phyloP scores from a whole-genome alignment of 2,797 vertebrate species.

The Tokudaia muenninki region DNA sequence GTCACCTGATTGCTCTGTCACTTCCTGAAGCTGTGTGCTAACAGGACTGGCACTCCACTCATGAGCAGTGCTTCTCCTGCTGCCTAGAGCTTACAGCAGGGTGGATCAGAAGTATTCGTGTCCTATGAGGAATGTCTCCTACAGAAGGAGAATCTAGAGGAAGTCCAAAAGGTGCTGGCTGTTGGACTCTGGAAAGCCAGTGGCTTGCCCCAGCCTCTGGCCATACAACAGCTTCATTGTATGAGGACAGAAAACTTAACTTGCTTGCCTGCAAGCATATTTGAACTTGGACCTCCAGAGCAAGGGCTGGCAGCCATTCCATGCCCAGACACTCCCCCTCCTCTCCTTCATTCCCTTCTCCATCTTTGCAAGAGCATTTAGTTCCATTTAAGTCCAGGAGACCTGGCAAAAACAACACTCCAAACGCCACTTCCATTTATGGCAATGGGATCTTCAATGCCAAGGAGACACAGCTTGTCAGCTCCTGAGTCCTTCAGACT shows the following conservation, averaged over 20 bases:
- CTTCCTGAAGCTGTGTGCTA: background rate
- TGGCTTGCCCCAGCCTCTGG: constrained; percentile 44
- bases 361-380: constrained; percentile 69
- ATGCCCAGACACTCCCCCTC: constrained; percentile 58
- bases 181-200: constrained; percentile 59
- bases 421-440: constrained; percentile 77
- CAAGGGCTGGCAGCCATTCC: constrained; percentile 70
- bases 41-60: background rate
- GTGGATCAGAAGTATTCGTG: background rate
- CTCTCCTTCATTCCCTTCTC: constrained; percentile 30
- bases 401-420: constrained; percentile 63
- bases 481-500: background rate
- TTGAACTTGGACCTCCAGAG: constrained; percentile 80
- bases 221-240: constrained; percentile 71
- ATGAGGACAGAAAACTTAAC: constrained; percentile 36
- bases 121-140: background rate
- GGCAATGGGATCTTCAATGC: constrained; percentile 71
- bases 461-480: constrained; percentile 47
- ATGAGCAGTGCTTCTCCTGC: background rate
- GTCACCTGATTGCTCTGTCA: background rate
- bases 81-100: background rate
- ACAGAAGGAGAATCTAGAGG: constrained; percentile 21
- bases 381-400: constrained; percentile 84
- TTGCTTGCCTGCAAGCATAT: constrained; percentile 70
- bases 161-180: constrained; percentile 54